These are phyloP conservation scores for Crocuta crocuta DNA, from an alignment of 2,113 vertebrate species.

Conservation along the genomic window DNA sequence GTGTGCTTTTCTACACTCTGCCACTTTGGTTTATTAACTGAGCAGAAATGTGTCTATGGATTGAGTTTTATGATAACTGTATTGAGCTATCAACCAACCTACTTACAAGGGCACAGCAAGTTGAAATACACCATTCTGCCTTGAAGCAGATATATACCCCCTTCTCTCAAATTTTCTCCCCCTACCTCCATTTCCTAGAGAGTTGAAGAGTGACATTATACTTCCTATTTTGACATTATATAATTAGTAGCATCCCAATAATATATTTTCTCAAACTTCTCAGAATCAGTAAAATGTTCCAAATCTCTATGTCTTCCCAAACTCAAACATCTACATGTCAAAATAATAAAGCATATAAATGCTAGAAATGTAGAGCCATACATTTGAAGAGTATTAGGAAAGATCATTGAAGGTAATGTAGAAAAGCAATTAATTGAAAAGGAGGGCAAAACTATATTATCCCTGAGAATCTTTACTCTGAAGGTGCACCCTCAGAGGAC, in stretches of 20 bases:
- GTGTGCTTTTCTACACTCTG: not conserved
- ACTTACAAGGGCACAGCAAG: not conserved
- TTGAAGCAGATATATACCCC: not conserved
- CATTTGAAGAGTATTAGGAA: not conserved
- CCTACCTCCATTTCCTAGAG: not conserved
- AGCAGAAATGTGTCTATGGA: not conserved
- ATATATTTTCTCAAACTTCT: not conserved
- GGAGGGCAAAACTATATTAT: not conserved
- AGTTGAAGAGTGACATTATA: not conserved
- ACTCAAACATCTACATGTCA: not conserved
- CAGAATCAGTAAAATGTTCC: not conserved
- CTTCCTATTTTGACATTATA: not conserved
- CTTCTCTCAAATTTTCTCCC: not conserved
- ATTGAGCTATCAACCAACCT: not conserved
- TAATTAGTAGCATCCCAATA: not conserved
- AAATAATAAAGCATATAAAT: not conserved
- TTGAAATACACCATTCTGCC: not conserved
- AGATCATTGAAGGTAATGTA: not conserved
- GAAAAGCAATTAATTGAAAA: not conserved
- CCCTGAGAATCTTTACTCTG: not conserved
- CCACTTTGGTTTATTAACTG: not conserved
- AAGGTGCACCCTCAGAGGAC: not conserved
- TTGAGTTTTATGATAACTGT: not conserved
- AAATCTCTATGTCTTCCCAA: not conserved
- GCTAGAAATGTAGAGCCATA: not conserved